Conservation (phyloP, 2,888 invertebrate genomes). For the Stegana nigrithorax region DNA sequence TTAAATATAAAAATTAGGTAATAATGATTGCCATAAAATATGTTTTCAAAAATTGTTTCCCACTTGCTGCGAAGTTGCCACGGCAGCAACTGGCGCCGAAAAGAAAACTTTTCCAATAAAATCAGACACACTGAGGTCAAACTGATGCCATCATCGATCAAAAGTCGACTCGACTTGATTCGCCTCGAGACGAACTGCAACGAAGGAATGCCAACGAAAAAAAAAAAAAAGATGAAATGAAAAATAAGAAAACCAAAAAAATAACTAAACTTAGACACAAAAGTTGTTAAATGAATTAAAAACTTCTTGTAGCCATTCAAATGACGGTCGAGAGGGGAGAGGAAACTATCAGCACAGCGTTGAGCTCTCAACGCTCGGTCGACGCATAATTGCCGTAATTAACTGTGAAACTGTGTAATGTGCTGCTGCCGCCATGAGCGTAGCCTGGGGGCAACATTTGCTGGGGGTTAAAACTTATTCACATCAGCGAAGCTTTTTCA, state of each 20-base stretch:
- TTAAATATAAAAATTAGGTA: constrained; percentile 54
- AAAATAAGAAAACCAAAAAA: not conserved
- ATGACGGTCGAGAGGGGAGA: not conserved
- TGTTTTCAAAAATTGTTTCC: constrained; percentile 40
- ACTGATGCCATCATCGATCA: constrained; percentile 53
- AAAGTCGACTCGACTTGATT: constrained; percentile 19
- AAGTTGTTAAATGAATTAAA: constrained; percentile 53
- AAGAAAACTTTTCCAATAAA: constrained; percentile 56
- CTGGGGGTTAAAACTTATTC: too few relatives aligned
- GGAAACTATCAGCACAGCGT: not conserved
- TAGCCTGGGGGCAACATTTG: too few relatives aligned
- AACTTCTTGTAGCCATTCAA: constrained; percentile 35
- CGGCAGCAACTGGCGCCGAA: not conserved
- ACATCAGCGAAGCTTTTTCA: too few relatives aligned
- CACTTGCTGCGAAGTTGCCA: constrained; percentile 1
- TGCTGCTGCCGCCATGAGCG: too few relatives aligned
- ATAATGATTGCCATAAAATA: constrained; percentile 60
- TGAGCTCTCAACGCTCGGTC: not conserved
- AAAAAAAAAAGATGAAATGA: not conserved
- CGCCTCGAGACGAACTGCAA: too few relatives aligned
- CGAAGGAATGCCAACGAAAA: not conserved
- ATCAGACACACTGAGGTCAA: constrained; percentile 53
- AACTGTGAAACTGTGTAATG: not conserved
- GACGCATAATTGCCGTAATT: constrained; percentile 7
- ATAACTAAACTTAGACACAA: too few relatives aligned